Base-by-base conservation (phyloP, 92 coral and sea anemone genomes). In the Parazoanthus swiftii region DNA sequence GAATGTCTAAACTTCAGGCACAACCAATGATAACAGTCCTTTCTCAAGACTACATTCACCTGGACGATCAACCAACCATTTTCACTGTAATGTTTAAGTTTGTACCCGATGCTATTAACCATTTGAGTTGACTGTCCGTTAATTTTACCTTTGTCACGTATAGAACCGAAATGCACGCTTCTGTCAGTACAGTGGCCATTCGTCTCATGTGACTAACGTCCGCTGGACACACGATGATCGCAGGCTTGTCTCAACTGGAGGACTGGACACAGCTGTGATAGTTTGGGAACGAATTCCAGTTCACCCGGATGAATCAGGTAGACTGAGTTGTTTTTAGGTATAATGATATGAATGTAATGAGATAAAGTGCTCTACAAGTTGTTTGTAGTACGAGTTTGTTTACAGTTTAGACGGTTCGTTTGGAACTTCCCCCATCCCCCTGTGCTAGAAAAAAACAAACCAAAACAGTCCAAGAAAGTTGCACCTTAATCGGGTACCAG, bases 141-240 rank as follows among this genome's bases (percentile, higher is more conserved):
- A 23, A 8, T 63, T 88, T 10, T 63, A 11, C 29, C 68, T 42
- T 88, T 86, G 44, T 66, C 56, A 29, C 67, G 9, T 46, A 18
- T 72, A 97, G 98, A 89, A 86, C 38, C 98, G 95, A 46, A 94
- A 94, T 13, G 97, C 98, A 51, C 92, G 93, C 43, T 92, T 88
- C 42, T 91, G 95, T 43, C 95, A 90, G 50, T 97, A 95, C 76
- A 88, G 74, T 73, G 99, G 99, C 54, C 99, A 97, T 89, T 97
- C 99, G 23, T 97, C 99, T 37, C 99, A 97, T 94, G 99, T 97
- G 93, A 97, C 99, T 48, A 97, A 97, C 85, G 99, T 97, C 70
- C 94, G 99, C 88, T 97, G 99, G 99, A 93, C 97, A 35, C 89
- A 88, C 81, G 98, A 97, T 84, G 99, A 97, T 93, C 98, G 94